A percentile compares a stretch with the other conserved stretches of the same genome.
Conservation (phyloP, 2,888 invertebrate genomes). For the Acanthococcus lagerstroemiae region DNA sequence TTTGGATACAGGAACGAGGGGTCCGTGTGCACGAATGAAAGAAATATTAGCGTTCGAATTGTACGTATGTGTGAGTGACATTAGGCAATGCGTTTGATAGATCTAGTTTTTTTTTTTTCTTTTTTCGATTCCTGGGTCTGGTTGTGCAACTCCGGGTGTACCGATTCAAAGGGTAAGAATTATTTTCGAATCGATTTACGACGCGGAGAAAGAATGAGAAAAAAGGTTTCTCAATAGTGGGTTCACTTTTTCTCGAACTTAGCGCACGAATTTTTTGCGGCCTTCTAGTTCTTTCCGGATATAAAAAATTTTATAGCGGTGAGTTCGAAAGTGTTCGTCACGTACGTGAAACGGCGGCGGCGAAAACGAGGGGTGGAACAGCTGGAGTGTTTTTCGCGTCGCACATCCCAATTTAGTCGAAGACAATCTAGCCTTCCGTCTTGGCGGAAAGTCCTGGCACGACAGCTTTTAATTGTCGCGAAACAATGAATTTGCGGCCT, state of each 20-base stretch:
- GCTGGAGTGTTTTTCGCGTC: not conserved
- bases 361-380: too few species aligned
- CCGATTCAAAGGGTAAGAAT: too few species aligned
- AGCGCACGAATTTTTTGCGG: too few species aligned
- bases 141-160: too few species aligned
- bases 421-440: slow-evolving; percentile 16
- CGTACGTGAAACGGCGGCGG: too few species aligned
- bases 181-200: too few species aligned
- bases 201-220: too few species aligned
- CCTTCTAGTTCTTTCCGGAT: too few species aligned
- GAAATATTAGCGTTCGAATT: slow-evolving; percentile 27
- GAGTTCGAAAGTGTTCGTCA: too few species aligned
- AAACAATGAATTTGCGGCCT: slow-evolving; percentile 29
- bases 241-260: too few species aligned
- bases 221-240: too few species aligned
- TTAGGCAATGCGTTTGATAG: slow-evolving; percentile 23
- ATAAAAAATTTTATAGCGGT: too few species aligned
- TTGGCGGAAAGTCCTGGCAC: slow-evolving; percentile 10
- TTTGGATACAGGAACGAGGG: slow-evolving; percentile 19
- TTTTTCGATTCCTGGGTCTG: not conserved
- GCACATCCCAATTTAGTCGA: slow-evolving; percentile 26
- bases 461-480: slow-evolving; percentile 23
- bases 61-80: slow-evolving; percentile 24
- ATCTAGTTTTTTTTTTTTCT: slow-evolving; percentile 3
- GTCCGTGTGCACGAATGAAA: slow-evolving; percentile 13